Base-by-base conservation (phyloP, 2,888 invertebrate genomes). In the Phyto melanocephala region DNA sequence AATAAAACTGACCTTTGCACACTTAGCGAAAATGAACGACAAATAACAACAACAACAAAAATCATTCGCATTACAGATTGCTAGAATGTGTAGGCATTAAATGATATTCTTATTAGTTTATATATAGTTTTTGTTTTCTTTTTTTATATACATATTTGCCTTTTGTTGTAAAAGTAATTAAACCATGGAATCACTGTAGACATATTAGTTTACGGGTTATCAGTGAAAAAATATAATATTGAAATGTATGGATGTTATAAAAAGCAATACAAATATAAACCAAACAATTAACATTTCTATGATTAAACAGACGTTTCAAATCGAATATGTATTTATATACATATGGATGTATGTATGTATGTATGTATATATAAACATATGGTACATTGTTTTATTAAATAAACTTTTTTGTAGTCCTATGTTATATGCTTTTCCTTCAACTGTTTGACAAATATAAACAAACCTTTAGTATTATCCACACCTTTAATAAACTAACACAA, bases 1-100 rank as follows among this genome's bases (percentile, higher is more conserved):
- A 70, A 47, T 15, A 17, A 24, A 74, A 65, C n/a, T 76, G 76
- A 71, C 35, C 76, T 81, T 76, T 81, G 76, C 60, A 58, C 65
- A 71, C 11, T 52, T 15, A 13, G 28, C 13, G 52, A 62, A 20
- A 40, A 50, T 47, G 45, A 22, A 56, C 28, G 15, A 50, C 37
- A 78, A 65, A 52, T 40, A 28, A 28, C 3, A 5, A 5, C 4
- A 28, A 28, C 4, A 28, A 72, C 20, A 40, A 35, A 62, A 67
- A 58, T 52, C 52, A 67, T 71, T 62, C 33, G 22, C 28, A 20
- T 54, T 54, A 67, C 65, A 76, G 40, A 71, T 71, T 58, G 17
- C 52, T 65, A 58, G 22, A 65, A 17, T 8, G 3, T 37, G 40
- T 45, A 33, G 22, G 17, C 7, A 40, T 63, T 37, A 37, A 24